Percentiles rank a stretch among this genome's conserved stretches.
phyloP scores from a whole-genome alignment of 1,140 invertebrate genomes.

The Adelges cooleyi region DNA sequence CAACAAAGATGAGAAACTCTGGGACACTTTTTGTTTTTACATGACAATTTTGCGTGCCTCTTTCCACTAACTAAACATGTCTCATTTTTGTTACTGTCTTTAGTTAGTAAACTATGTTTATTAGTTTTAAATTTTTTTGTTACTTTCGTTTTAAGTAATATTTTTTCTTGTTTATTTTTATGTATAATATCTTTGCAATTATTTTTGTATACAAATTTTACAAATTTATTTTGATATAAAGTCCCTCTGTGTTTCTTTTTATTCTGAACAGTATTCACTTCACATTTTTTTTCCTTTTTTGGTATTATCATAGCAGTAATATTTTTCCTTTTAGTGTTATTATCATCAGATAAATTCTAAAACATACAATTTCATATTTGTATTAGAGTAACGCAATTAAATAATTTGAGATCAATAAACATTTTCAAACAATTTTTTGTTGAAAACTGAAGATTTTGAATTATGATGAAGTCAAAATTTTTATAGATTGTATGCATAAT shows the following conservation, averaged over 20 bases:
- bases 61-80: conserved; percentile 41
- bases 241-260: no score
- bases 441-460: no score
- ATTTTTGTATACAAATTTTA: no score
- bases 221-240: no score
- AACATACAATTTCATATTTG: no score
- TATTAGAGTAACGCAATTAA: no score
- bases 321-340: background rate
- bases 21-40: conserved; percentile 44
- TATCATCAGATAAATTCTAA: background rate
- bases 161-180: background rate
- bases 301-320: background rate
- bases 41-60: conserved; percentile 43
- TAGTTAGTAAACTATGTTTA: conserved; percentile 8
- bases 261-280: no score
- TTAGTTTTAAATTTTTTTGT: conserved; percentile 24
- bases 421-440: no score
- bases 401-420: no score
- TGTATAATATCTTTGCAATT: background rate
- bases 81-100: conserved; percentile 34
- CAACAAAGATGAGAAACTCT: conserved; percentile 48
- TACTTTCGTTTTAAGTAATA: conserved; percentile 1
- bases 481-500: no score
- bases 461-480: no score
- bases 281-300: background rate